phyloP scores from a whole-genome alignment of 2,797 vertebrate species.

The Halcyon chelicuti region DNA sequence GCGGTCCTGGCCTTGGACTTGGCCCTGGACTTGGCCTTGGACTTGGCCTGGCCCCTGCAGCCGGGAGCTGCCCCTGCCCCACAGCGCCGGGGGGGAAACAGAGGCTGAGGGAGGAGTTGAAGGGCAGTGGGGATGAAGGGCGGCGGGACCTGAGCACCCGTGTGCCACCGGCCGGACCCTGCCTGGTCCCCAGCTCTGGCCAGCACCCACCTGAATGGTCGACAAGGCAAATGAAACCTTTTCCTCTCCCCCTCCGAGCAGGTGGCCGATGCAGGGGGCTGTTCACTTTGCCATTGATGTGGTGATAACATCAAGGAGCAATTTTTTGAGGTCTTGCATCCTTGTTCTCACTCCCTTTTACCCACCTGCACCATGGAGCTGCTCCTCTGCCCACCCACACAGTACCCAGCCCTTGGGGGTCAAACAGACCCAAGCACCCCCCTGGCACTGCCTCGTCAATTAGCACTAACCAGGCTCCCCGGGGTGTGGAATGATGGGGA shows the following conservation, averaged over 20 bases:
- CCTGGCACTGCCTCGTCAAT: not conserved
- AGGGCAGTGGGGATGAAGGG: not conserved
- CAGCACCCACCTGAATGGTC: not conserved
- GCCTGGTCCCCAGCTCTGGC: not conserved
- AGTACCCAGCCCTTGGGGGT: too few relatives aligned
- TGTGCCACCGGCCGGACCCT: not conserved
- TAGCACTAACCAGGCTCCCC: fast-evolving
- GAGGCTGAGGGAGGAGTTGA: not conserved
- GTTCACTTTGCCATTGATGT: fast-evolving
- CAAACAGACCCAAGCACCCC: not conserved
- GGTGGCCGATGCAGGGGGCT: fast-evolving
- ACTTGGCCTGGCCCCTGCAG: not conserved
- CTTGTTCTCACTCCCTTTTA: not conserved
- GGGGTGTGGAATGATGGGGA: fast-evolving
- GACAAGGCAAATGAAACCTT: fast-evolving
- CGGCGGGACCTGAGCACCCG: not conserved
- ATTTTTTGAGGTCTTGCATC: not conserved
- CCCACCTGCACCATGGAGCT: fast-evolving
- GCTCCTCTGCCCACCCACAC: not conserved
- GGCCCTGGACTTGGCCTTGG: not conserved
- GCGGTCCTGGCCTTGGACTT: not conserved
- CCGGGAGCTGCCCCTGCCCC: not conserved
- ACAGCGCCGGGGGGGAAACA: fast-evolving
- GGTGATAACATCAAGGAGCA: not conserved
- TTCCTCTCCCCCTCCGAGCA: not conserved